Evolutionary conservation across 2,888 invertebrate species (phyloP), one percentile per base, ranked within the genome.

Genomic region (Dromius quadrimaculatus): DNA sequence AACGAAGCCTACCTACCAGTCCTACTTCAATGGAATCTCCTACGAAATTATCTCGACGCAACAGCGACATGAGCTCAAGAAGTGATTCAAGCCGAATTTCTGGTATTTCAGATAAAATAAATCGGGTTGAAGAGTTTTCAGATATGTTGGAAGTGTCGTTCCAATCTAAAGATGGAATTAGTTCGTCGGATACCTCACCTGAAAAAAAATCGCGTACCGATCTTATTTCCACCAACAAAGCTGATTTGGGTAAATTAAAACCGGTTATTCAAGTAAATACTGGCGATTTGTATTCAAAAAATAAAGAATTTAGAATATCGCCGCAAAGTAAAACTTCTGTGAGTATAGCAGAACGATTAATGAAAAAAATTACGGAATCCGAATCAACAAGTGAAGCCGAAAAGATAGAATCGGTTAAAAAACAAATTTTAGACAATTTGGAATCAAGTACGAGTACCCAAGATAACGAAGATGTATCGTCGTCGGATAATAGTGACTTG

Each of bases 341-440:
- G 1, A 81, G 78, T 74, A 81, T 82, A 17, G 75, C 79, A 8
- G 81, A 82, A 66, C 76, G 76, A 64, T 74, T 82, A 3, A 82
- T 82, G 62, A 79, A 80, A 65, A 78, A 79, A 65, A 73, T 82
- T 17, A 76, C 76, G 5, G 78, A 78, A 43, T 69, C 62, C 15
- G 63, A 71, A 63, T 4, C 32, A 6, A n/a, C 36, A 23, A 54
- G 11, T 22, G 70, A 70, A 47, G 20, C 47, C 6, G 59, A 57
- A 6, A 66, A 66, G 41, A 41, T 66, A 15, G 66, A 71, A 38
- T 22, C 22, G 6, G 71, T 71, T 13, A 71, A 71, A 66, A 71
- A 71, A 41, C 50, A 69, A 45, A 62, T 62, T 57, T 47, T 70
- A 17, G 62, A 62, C 20, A 62, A 19, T 13, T 62, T 70, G 9